Evolutionary conservation across 1,140 invertebrate genomes (phyloP).

Genomic region (Apis cerana): DNA sequence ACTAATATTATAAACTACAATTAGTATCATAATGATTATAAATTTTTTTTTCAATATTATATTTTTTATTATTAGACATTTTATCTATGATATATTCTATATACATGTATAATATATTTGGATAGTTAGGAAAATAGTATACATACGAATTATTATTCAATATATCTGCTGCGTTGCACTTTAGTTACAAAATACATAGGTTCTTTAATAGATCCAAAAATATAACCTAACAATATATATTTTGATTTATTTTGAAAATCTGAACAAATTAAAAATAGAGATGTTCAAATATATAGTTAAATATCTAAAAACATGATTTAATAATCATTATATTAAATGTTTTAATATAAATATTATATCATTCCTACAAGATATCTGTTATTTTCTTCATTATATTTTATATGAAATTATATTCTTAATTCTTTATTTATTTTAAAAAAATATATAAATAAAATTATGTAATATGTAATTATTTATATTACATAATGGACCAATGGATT

Average conservation of each 20-base stretch:
- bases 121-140: conserved; percentile 56
- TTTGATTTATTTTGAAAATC: background rate
- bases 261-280: conserved; percentile 24
- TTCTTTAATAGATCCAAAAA: conserved; percentile 58
- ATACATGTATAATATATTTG: conserved; percentile 36
- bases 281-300: conserved; percentile 33
- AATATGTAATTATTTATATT: background rate
- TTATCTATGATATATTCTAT: conserved; percentile 30
- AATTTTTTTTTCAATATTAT: conserved; percentile 6
- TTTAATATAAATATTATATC: conserved; percentile 36
- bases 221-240: conserved; percentile 46
- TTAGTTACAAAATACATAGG: conserved; percentile 60
- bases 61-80: background rate
- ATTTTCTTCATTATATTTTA: background rate
- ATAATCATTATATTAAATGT: background rate
- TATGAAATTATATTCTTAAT: conserved; percentile 4
- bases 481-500: background rate
- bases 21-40: background rate
- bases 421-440: background rate
- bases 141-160: conserved; percentile 36
- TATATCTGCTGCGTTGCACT: background rate
- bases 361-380: conserved; percentile 23
- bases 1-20: background rate
- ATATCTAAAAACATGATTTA: background rate
- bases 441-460: background rate